These are phyloP conservation scores for Scrobipalpa costella DNA, from an alignment of 2,888 invertebrate species.

Conservation along the genomic window DNA sequence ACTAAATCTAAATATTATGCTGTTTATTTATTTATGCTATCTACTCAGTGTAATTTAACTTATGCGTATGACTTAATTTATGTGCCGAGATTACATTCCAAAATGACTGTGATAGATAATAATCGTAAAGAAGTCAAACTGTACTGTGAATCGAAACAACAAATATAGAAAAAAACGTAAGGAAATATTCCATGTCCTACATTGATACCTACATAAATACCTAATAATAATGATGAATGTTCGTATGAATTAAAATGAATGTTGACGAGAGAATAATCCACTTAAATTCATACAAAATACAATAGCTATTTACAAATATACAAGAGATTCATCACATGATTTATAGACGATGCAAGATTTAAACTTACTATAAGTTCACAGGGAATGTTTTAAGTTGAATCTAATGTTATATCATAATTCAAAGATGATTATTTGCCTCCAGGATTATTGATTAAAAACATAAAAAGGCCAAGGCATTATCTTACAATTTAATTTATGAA, in stretches of 20 bases:
- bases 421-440: not conserved
- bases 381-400: constrained; percentile 3
- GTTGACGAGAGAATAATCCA: not conserved
- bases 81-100: constrained; percentile 28
- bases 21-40: constrained; percentile 31
- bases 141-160: not conserved
- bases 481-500: not conserved
- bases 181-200: not conserved
- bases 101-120: constrained; percentile 27
- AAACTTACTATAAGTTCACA: not conserved
- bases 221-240: not conserved
- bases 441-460: not conserved
- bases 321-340: constrained; percentile 18
- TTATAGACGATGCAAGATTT: not conserved
- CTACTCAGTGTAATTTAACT: constrained; percentile 23
- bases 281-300: not conserved
- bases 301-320: constrained; percentile 13
- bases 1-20: constrained; percentile 35
- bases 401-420: not conserved
- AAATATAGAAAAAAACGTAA: not conserved
- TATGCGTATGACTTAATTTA: constrained; percentile 19
- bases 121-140: constrained; percentile 26
- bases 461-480: not conserved
- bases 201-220: constrained; percentile 4
- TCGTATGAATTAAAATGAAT: not conserved